Evolutionary conservation across 2,797 vertebrate genomes (phyloP).

Genomic region (Columba guinea): DNA sequence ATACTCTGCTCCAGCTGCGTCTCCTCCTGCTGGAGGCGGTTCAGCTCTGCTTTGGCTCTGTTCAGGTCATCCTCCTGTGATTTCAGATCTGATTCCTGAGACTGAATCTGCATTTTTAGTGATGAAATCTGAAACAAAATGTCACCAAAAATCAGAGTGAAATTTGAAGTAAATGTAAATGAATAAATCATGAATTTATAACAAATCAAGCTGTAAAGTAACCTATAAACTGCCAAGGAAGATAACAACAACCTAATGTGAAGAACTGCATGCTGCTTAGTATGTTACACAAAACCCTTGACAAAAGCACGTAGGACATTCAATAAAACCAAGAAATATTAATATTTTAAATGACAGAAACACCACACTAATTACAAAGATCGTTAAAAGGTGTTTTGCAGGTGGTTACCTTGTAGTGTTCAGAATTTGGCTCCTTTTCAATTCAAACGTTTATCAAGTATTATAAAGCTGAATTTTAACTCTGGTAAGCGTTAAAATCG

Average conservation of each 20-base stretch:
- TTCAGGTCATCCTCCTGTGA: conserved; percentile 93
- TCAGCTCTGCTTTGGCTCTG: conserved; percentile 89
- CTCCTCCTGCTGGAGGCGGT: conserved; percentile 92
- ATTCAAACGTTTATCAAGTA: neutral
- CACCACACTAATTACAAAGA: neutral
- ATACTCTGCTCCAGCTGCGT: conserved; percentile 94
- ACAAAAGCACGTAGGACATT: neutral
- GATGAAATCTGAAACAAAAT: conserved; percentile 86
- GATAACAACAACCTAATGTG: neutral
- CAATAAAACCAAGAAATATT: neutral
- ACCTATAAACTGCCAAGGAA: neutral
- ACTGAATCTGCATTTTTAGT: conserved; percentile 92
- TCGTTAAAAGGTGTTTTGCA: neutral
- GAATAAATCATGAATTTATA: neutral
- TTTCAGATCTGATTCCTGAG: conserved; percentile 92
- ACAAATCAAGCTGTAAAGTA: neutral
- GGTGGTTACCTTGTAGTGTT: neutral
- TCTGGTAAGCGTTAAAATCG: neutral
- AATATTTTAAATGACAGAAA: neutral
- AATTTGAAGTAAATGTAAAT: neutral
- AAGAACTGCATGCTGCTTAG: neutral
- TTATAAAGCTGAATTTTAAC: neutral
- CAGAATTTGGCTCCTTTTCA: neutral
- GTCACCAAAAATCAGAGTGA: neutral
- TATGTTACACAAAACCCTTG: neutral